A percentile compares a stretch with the other conserved stretches of the same genome.
Evolutionary conservation across 2,888 invertebrate species (phyloP).

Genomic region (Penaeus monodon): DNA sequence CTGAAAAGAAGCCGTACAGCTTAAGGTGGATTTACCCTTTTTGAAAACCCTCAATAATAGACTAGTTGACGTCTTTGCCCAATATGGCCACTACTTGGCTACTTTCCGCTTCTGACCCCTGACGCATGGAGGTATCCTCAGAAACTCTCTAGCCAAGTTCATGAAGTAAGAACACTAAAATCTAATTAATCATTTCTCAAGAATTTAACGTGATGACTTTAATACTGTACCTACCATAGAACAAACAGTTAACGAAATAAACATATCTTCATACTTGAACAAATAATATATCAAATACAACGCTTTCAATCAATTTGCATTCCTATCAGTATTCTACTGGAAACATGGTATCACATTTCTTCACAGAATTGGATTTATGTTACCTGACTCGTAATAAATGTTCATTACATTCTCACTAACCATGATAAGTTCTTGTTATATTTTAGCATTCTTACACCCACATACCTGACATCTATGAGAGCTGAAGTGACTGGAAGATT

Average conservation of each 20-base stretch:
- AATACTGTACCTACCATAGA: no score
- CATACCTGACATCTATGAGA: constrained; percentile 44
- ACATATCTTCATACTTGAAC: no score
- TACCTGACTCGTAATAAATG: no score
- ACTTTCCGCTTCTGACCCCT: constrained; percentile 37
- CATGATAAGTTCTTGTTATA: no score
- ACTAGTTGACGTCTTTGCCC: constrained; percentile 57
- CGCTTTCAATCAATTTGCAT: no score
- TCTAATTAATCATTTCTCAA: constrained; percentile 4
- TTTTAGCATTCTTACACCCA: constrained; percentile 43
- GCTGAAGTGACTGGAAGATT: constrained; percentile 62
- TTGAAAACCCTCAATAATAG: constrained; percentile 49
- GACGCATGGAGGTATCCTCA: constrained; percentile 42
- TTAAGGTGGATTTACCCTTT: constrained; percentile 38
- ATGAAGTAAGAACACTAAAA: constrained; percentile 27
- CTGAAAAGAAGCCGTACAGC: constrained; percentile 3
- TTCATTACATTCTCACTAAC: no score
- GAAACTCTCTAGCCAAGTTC: constrained; percentile 42
- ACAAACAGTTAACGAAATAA: no score
- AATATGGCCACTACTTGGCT: constrained; percentile 37
- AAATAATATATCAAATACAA: no score
- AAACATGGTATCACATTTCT: constrained; percentile 13
- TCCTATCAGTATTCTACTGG: constrained; percentile 14
- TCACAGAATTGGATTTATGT: constrained; percentile 2
- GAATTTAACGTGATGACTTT: background rate